Evolutionary conservation across 1,140 invertebrate genomes (phyloP).

Genomic region (Apis florea): DNA sequence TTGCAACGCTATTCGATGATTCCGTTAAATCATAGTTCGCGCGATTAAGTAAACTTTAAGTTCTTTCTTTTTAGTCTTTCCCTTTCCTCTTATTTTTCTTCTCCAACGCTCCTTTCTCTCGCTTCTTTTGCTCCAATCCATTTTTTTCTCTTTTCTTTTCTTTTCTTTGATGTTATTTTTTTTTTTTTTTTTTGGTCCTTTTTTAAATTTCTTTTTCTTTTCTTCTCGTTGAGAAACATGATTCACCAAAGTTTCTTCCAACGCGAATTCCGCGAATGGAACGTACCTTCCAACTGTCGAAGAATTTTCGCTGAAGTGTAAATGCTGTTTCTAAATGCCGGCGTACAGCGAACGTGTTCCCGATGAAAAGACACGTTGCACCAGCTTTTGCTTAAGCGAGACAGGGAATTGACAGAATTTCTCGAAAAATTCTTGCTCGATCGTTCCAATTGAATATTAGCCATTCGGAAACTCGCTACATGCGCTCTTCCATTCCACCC

Average conservation of each 20-base stretch:
- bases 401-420: constrained; percentile 44
- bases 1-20: constrained; percentile 17
- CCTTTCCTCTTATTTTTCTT: too few relatives aligned
- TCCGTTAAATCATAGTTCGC: constrained; percentile 22
- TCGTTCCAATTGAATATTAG: constrained; percentile 12
- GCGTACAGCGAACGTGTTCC: constrained; percentile 26
- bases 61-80: not conserved
- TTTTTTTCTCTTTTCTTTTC: constrained; percentile 41
- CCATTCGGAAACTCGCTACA: not conserved
- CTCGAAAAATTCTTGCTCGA: constrained; percentile 9
- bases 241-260: constrained; percentile 26
- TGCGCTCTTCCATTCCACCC: too few relatives aligned
- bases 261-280: constrained; percentile 19
- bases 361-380: constrained; percentile 20
- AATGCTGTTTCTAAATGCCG: constrained; percentile 45
- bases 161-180: constrained; percentile 26
- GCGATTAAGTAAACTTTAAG: constrained; percentile 4
- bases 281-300: constrained; percentile 32
- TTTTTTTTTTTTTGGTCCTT: not conserved
- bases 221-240: not conserved
- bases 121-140: constrained; percentile 51
- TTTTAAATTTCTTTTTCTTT: not conserved
- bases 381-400: not conserved
- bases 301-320: constrained; percentile 35
- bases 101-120: not conserved